Conservation (phyloP, 2,888 invertebrate species). For the Melanophora roralis region DNA sequence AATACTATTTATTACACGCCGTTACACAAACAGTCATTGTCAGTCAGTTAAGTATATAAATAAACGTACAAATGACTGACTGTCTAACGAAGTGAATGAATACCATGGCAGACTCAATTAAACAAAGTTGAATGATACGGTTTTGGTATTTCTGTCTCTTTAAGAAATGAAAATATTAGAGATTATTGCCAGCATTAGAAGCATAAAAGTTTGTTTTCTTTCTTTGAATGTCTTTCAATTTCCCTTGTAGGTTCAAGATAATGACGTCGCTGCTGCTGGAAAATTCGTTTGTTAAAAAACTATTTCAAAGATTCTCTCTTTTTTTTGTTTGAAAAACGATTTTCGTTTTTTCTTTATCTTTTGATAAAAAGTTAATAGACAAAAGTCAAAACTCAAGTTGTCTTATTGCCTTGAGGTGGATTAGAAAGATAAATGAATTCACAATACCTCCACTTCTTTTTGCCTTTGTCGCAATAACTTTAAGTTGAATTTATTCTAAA, state of each 20-base stretch:
- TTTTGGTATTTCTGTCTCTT: conserved; percentile 13
- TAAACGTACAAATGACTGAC: neutral
- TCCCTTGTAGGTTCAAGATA: neutral
- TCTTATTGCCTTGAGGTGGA: conserved; percentile 6
- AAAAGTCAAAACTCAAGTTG: neutral
- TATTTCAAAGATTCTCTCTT: conserved; percentile 18
- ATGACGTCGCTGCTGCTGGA: neutral
- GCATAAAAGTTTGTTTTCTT: neutral
- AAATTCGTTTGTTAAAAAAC: neutral
- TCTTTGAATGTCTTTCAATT: neutral
- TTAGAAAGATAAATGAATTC: neutral
- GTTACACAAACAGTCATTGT: neutral
- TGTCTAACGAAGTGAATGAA: neutral
- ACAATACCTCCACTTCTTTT: neutral
- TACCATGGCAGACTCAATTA: conserved; percentile 48
- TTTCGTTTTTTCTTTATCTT: neutral
- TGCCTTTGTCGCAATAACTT: no score
- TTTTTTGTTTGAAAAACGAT: conserved; percentile 21
- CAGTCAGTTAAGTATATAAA: neutral
- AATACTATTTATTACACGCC: neutral
- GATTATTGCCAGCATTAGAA: conserved; percentile 20
- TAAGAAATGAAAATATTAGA: conserved; percentile 16
- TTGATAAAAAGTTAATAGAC: neutral
- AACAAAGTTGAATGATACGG: conserved; percentile 45
- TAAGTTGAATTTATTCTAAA: no score